Conservation (phyloP, 2,888 invertebrate genomes). For the Ellobium chinense region DNA sequence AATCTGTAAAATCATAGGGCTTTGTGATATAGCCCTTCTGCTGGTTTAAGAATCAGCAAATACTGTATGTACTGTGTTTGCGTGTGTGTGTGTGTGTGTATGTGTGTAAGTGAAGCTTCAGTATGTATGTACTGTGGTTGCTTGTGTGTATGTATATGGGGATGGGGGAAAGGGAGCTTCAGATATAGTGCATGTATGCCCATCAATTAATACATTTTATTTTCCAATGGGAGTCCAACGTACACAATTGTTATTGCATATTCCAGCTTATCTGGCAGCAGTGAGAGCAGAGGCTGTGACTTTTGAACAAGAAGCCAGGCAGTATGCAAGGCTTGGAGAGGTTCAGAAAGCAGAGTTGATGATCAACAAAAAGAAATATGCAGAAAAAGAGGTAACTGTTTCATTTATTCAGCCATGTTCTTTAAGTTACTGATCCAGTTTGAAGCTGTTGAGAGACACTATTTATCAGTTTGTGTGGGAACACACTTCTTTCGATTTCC, state of each 20-base stretch:
- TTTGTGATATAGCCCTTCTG: too few relatives aligned
- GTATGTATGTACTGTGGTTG: too few relatives aligned
- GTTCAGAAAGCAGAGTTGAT: conserved; percentile 75
- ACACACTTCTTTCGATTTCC: neutral
- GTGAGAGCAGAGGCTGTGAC: conserved; percentile 63
- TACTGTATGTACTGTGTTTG: too few relatives aligned
- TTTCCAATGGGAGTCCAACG: too few relatives aligned
- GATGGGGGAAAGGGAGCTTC: too few relatives aligned
- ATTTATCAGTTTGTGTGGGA: neutral
- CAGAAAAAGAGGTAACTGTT: conserved; percentile 75
- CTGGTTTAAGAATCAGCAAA: too few relatives aligned
- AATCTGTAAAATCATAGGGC: too few relatives aligned
- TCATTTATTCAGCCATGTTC: neutral
- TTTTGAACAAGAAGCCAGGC: conserved; percentile 71
- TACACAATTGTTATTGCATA: neutral
- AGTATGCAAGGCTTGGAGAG: conserved; percentile 70
- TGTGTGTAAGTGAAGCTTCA: too few relatives aligned
- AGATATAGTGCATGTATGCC: too few relatives aligned
- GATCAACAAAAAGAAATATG: conserved; percentile 75
- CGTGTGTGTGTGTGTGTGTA: too few relatives aligned
- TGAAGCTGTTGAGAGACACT: neutral
- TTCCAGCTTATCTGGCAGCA: conserved; percentile 67
- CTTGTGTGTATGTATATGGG: too few relatives aligned
- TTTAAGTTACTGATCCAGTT: neutral
- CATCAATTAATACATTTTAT: too few relatives aligned